These are phyloP conservation scores for Paguma larvata DNA, from an alignment of 2,797 vertebrate genomes.

Conservation along the genomic window DNA sequence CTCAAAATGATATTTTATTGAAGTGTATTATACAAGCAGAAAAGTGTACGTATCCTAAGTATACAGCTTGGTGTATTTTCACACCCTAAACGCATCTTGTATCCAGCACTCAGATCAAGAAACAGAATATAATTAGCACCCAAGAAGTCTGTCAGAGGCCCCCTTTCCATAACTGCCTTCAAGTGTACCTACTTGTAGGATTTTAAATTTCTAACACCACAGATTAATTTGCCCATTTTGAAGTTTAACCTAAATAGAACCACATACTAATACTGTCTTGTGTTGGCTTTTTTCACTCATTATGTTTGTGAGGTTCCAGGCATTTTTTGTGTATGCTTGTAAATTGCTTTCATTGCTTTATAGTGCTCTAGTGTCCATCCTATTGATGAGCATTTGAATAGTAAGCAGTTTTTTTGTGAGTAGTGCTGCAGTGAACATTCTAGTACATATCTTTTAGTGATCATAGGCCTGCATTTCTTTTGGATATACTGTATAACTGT, in stretches of 20 bases:
- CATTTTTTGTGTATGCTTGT: not conserved
- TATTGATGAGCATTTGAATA: not conserved
- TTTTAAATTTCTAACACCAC: not conserved
- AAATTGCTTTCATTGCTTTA: not conserved
- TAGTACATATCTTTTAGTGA: not conserved
- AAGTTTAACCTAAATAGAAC: not conserved
- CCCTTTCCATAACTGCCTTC: not conserved
- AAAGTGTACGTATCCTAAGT: not conserved
- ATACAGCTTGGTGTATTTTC: not conserved
- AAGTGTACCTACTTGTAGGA: not conserved
- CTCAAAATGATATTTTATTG: not conserved
- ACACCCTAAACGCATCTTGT: not conserved
- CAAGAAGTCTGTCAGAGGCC: not conserved
- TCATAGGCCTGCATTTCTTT: not conserved
- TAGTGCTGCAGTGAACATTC: not conserved
- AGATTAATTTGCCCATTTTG: slow-evolving; percentile 17
- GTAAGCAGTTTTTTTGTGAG: not conserved
- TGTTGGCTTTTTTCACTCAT: not conserved
- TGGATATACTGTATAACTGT: not conserved
- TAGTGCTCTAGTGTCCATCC: not conserved
- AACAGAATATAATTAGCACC: not conserved
- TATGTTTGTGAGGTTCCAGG: not conserved
- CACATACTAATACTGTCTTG: not conserved
- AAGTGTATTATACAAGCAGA: not conserved
- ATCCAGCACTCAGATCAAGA: not conserved